phyloP scores from a whole-genome alignment of 2,888 invertebrate species.

The Zootermopsis nevadensis region DNA sequence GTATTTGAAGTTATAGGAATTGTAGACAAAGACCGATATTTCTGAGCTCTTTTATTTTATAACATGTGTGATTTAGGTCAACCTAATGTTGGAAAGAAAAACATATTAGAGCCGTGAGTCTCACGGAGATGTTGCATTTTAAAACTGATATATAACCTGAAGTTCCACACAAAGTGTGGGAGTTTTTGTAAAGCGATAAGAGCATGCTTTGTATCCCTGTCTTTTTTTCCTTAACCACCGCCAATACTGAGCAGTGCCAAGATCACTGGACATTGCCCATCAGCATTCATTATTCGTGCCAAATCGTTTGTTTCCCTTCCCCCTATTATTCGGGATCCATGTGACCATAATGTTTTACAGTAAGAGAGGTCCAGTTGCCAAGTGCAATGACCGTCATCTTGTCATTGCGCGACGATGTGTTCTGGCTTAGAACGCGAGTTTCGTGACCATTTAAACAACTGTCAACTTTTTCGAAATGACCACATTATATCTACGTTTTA shows the following conservation, averaged over 20 bases:
- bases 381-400: conserved; percentile 37
- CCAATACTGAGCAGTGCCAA: conserved; percentile 44
- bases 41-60: no score
- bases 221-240: background rate
- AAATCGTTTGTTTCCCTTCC: conserved; percentile 11
- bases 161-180: background rate
- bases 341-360: conserved; percentile 17
- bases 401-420: background rate
- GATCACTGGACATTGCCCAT: conserved; percentile 44
- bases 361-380: conserved; percentile 4
- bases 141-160: background rate
- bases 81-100: no score
- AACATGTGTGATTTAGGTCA: no score
- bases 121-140: background rate
- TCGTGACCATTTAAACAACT: no score
- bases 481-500: no score
- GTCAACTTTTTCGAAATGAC: no score
- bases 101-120: background rate
- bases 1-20: no score
- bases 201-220: background rate
- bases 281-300: conserved; percentile 50
- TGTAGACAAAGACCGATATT: no score
- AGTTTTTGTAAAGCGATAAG: background rate
- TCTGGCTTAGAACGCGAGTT: background rate
- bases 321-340: conserved; percentile 8